Evolutionary conservation across 2,113 vertebrate genomes (phyloP).

Genomic region (human): GRCh38 chr7:38054501-38055000

Average conservation of each 20-base stretch:
- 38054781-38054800: not conserved
- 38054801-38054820: constrained; percentile 12
- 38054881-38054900: not conserved
- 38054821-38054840: not conserved
- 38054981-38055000: not conserved
- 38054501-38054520: not conserved
- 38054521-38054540: not conserved
- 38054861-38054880: not conserved
- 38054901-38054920: not conserved
- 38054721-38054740: not conserved
- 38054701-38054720: not conserved
- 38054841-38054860: not conserved
- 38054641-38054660: not conserved
- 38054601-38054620: not conserved
- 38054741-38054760: not conserved
- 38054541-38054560: not conserved
- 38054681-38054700: not conserved
- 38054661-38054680: not conserved
- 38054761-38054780: not conserved
- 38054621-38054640: not conserved
- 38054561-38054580: not conserved
- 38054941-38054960: not conserved
- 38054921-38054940: not conserved
- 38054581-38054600: not conserved
- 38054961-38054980: not conserved